A percentile compares a stretch with the other conserved stretches of the same genome.
Conservation (phyloP, 2,797 vertebrate species). For the Lutjanus argentimaculatus region DNA sequence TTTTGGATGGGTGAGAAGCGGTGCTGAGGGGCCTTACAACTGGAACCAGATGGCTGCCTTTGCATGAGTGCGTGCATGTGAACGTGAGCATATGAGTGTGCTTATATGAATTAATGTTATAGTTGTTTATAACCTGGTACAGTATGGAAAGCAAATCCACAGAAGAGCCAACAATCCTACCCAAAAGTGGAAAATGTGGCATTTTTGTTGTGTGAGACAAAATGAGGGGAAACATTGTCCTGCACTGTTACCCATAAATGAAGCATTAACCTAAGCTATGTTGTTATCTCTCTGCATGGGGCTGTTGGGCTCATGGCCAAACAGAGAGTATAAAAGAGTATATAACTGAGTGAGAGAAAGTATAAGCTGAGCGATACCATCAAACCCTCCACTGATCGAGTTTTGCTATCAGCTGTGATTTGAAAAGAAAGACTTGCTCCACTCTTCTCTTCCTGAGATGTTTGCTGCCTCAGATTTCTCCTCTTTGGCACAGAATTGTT, state of each 20-base stretch:
- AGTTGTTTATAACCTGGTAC: slow-evolving; percentile 23
- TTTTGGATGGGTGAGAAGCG: slow-evolving; percentile 79
- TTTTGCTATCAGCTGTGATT: slow-evolving; percentile 60
- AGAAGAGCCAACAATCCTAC: slow-evolving; percentile 40
- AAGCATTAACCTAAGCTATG: slow-evolving; percentile 35
- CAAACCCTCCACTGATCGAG: slow-evolving; percentile 53
- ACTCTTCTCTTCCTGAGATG: slow-evolving; percentile 36
- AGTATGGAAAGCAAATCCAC: slow-evolving; percentile 38
- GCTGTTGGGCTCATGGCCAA: slow-evolving; percentile 39
- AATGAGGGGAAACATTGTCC: slow-evolving; percentile 30
- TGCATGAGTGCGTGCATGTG: slow-evolving; percentile 59
- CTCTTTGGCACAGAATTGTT: slow-evolving; percentile 71
- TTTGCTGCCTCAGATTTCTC: slow-evolving; percentile 72
- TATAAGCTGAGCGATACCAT: slow-evolving; percentile 66
- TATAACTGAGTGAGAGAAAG: slow-evolving; percentile 40
- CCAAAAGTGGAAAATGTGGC: slow-evolving; percentile 18
- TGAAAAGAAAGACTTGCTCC: slow-evolving; percentile 42
- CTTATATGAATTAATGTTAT: slow-evolving; percentile 54
- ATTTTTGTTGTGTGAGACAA: slow-evolving; percentile 28
- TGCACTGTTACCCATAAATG: slow-evolving; percentile 37
- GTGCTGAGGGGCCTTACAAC: slow-evolving; percentile 81
- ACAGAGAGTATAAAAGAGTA: slow-evolving; percentile 39
- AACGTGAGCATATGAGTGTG: slow-evolving; percentile 40
- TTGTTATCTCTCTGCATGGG: slow-evolving; percentile 47
- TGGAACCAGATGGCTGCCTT: slow-evolving; percentile 88